phyloP scores from a whole-genome alignment of 2,113 vertebrate species.

The Bos indicus region DNA sequence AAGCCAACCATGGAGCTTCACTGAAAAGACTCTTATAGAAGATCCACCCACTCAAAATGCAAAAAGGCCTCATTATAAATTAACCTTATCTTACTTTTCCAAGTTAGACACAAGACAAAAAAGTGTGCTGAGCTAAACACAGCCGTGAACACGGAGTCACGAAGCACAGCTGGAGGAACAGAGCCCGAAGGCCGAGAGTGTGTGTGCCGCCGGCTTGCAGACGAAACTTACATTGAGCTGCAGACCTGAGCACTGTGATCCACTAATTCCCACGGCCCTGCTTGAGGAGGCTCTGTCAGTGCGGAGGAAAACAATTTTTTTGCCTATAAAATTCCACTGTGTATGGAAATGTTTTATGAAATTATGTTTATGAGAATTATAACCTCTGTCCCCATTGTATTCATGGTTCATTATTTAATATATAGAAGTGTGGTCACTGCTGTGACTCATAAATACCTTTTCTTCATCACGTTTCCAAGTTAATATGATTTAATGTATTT shows the following conservation, averaged over 20 bases:
- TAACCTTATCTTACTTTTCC: constrained; percentile 28
- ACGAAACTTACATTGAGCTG: not conserved
- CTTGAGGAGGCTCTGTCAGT: not conserved
- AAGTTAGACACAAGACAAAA: not conserved
- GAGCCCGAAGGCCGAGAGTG: not conserved
- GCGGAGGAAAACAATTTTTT: fast-evolving
- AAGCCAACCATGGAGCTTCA: not conserved
- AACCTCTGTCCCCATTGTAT: not conserved
- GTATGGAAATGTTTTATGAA: not conserved
- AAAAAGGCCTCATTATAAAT: not conserved
- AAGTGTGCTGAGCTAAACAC: not conserved
- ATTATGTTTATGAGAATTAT: not conserved
- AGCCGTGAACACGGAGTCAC: not conserved
- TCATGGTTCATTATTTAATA: not conserved
- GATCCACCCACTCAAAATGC: not conserved
- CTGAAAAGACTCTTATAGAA: not conserved
- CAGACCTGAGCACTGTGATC: not conserved
- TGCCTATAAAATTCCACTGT: not conserved
- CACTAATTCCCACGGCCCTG: not conserved
- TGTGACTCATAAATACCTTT: not conserved
- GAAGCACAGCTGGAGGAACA: not conserved
- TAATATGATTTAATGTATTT: not conserved
- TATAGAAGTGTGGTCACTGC: not conserved
- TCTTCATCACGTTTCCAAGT: not conserved
- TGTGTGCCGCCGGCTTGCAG: not conserved